Evolutionary conservation across 92 coral and sea anemone species (phyloP), one percentile per base, ranked within the genome.

Genomic region (Porites lobata): DNA sequence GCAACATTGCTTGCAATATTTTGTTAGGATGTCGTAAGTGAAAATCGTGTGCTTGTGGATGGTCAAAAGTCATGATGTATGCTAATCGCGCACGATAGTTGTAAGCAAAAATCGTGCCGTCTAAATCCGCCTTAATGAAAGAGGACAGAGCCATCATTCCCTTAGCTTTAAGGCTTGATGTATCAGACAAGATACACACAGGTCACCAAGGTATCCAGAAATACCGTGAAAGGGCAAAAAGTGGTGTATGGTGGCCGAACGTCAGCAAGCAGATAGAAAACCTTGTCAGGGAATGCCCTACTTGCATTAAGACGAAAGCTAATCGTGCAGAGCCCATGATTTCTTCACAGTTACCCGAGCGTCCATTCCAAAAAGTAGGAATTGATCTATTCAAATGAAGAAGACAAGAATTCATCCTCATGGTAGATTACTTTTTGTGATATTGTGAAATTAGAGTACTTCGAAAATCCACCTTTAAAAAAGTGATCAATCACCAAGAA

Each of bases 121-220:
- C 29, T 26, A 26, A 26, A 26, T 26, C 29, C 1, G 29, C 29
- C 29, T 26, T 1, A 26, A 26, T 26, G 29, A 80, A n/a, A 20
- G 91, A 75, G 10, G 80, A 65, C 13, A 9, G 70, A 65, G 13
- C 20, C 20, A 65, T 6, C 63, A 65, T 65, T 8, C 79, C 89
- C 38, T 71, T 87, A 58, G 58, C 92, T 7, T 72, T 87, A 76
- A 82, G 94, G 38, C 38, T 87, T 6, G 94, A 91, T 29, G 32
- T 29, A 29, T 29, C 32, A 29, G 32, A 2, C 32, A 29, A 2
- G 32, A 29, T 29, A 29, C 84, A 83, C 51, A 67, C 91, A 8
- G 90, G 94, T 63, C 94, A 88, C 57, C 92, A 83, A 29, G 87
- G 79, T 57, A 88, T 91, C 19, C 72, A 56, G 50, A 88, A 88